Conservation (phyloP, 2,888 invertebrate species). For the Trypoxylon attenuatum region DNA sequence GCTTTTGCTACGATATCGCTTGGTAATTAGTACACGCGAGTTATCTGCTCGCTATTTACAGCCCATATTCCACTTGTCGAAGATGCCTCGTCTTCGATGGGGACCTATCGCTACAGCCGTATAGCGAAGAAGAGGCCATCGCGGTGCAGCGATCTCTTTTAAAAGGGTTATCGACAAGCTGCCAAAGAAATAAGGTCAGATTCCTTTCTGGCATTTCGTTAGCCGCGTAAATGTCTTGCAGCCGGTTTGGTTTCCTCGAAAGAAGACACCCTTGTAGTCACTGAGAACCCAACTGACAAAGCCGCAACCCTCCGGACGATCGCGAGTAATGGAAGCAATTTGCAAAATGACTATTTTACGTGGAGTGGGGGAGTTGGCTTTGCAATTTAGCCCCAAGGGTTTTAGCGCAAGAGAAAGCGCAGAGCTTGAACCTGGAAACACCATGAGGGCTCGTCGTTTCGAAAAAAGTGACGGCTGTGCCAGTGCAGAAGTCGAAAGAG, state of each 20-base stretch:
- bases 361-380: no score
- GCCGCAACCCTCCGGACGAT: neutral
- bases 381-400: slow-evolving; percentile 28
- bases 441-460: neutral
- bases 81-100: slow-evolving; percentile 8
- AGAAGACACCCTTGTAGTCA: neutral
- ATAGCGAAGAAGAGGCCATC: slow-evolving; percentile 18
- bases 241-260: slow-evolving; percentile 10
- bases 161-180: slow-evolving; percentile 38
- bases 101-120: slow-evolving; percentile 23
- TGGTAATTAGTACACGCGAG: slow-evolving; percentile 31
- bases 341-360: neutral
- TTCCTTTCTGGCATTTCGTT: slow-evolving; percentile 14
- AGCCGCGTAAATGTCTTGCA: neutral
- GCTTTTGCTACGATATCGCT: neutral
- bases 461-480: slow-evolving; percentile 33
- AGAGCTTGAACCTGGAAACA: neutral
- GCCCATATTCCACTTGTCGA: neutral
- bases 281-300: neutral
- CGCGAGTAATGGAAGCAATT: neutral
- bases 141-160: slow-evolving; percentile 1
- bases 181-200: slow-evolving; percentile 18
- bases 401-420: slow-evolving; percentile 2
- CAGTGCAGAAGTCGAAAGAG: slow-evolving; percentile 36
- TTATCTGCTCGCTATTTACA: slow-evolving; percentile 35